Percentiles rank a stretch among this genome's conserved stretches.
These are phyloP conservation scores for Eupithecia centaureata DNA, from an alignment of 2,888 invertebrate species.

Conservation along the genomic window DNA sequence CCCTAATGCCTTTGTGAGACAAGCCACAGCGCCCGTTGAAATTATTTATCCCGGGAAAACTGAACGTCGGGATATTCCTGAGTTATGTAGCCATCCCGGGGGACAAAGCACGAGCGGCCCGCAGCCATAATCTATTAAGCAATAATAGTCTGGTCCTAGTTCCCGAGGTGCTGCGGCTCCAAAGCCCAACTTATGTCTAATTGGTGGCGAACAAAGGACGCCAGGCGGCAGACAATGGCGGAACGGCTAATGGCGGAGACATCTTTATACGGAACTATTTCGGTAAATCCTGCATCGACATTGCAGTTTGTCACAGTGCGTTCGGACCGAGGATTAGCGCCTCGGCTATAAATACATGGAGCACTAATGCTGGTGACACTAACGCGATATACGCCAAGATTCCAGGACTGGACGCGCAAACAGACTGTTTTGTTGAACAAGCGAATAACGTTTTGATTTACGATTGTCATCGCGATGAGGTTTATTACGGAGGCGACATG, in stretches of 20 bases:
- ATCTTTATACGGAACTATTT: conserved; percentile 56
- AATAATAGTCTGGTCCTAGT: conserved; percentile 54
- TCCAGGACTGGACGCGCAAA: conserved; percentile 40
- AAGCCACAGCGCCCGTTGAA: conserved; percentile 51
- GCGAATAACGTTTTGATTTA: conserved; percentile 48
- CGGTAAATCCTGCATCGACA: conserved; percentile 42
- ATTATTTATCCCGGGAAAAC: conserved; percentile 55
- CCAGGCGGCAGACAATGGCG: conserved; percentile 61
- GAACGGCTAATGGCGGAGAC: conserved; percentile 62
- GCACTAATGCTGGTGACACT: conserved; percentile 61
- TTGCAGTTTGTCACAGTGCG: conserved; percentile 49
- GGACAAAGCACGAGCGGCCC: conserved; percentile 61
- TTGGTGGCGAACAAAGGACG: conserved; percentile 73
- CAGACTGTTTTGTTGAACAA: conserved; percentile 44
- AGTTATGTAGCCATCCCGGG: conserved; percentile 46
- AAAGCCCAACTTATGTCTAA: conserved; percentile 53
- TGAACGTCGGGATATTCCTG: conserved; percentile 46
- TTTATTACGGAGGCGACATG: conserved; percentile 43
- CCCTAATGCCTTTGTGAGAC: conserved; percentile 47
- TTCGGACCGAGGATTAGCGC: conserved; percentile 52
- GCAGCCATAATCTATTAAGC: conserved; percentile 57
- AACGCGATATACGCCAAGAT: conserved; percentile 44
- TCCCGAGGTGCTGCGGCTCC: conserved; percentile 40
- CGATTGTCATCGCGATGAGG: conserved; percentile 45
- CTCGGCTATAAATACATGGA: conserved; percentile 64